Evolutionary conservation across 2,888 invertebrate genomes (phyloP), one percentile per base, ranked within the genome.

Genomic region (Trichogramma evanescens): DNA sequence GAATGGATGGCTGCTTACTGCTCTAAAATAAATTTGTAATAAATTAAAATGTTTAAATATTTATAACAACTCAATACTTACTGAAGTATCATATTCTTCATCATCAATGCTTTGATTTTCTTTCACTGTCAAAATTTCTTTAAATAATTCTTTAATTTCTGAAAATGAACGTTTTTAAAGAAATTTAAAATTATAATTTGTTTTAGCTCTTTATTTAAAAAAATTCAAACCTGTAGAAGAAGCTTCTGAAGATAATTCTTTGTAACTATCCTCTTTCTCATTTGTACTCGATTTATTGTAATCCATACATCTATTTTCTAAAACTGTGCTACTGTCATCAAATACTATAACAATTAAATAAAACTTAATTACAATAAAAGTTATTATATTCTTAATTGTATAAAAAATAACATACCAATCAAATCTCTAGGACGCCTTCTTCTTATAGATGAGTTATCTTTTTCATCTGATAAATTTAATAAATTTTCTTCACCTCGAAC

Each of bases 1-100:
- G 64, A 13, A 66, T 56, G 8, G 64, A 63, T 45, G 65, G 61
- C 6, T 56, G 57, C 45, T 70, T 68, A 62, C 69, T 69, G 54
- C 65, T 65, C 74, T 74, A 62, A 42, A 66, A 65, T 10, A 48
- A 51, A 46, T 41, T 43, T 13, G 41, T 41, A 43, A 26, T 38
- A 51, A 57, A 59, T 44, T 56, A 45, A 52, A 50, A 49, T 41
- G 10, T 48, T 44, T 5, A 44, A 44, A 26, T 5, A 53, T 44
- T 54, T 43, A 4, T 42, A 8, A 41, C 5, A 13, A 52, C 42
- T 52, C 52, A 52, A 6, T 50, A 69, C 71, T 67, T 69, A 72
- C 72, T 63, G 65, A 63, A 63, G 67, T 68, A 57, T 65, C 68
- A 57, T 66, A 66, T 55, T 65, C 65, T 56, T 69, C 71, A 59